Percentiles rank a stretch among this genome's conserved stretches.
Evolutionary conservation across 2,797 vertebrate species (phyloP).

Genomic region (Etheostoma perlongum): DNA sequence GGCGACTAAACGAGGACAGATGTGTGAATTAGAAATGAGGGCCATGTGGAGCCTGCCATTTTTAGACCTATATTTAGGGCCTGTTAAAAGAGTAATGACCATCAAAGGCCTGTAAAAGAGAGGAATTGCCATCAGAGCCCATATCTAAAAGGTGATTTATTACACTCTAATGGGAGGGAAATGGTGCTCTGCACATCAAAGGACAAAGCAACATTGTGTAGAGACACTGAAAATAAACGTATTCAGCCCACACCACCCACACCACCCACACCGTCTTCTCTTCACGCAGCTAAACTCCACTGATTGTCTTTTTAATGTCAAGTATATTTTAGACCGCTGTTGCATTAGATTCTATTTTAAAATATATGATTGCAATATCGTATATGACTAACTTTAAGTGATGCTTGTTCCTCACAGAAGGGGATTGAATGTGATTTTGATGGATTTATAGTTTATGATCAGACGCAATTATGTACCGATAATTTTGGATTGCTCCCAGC

Average conservation of each 20-base stretch:
- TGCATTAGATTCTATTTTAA: slow-evolving; percentile 37
- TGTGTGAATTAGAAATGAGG: slow-evolving; percentile 88
- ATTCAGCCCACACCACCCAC: slow-evolving; percentile 43
- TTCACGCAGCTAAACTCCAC: slow-evolving; percentile 41
- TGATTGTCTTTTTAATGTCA: slow-evolving; percentile 54
- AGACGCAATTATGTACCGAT: slow-evolving; percentile 7
- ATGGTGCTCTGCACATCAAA: slow-evolving; percentile 80
- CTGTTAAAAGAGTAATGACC: slow-evolving; percentile 88
- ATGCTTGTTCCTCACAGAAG: slow-evolving; percentile 17
- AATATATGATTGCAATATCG: slow-evolving; percentile 30
- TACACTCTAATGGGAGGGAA: slow-evolving; percentile 82
- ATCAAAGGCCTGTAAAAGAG: slow-evolving; percentile 84
- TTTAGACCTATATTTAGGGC: slow-evolving; percentile 86
- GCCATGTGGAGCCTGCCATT: slow-evolving; percentile 84
- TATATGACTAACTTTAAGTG: slow-evolving; percentile 18
- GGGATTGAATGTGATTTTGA: slow-evolving; percentile 48
- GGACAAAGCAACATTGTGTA: slow-evolving; percentile 69
- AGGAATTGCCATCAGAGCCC: slow-evolving; percentile 81
- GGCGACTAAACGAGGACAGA: slow-evolving; percentile 85
- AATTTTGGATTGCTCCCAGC: slow-evolving; percentile 9
- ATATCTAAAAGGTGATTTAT: slow-evolving; percentile 87
- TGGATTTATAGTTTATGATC: slow-evolving; percentile 41
- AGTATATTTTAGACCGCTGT: slow-evolving; percentile 33
- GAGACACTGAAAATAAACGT: slow-evolving; percentile 72
- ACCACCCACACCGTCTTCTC: slow-evolving; percentile 38